Percentiles rank a stretch among this genome's conserved stretches.
Evolutionary conservation across 2,113 vertebrate species (phyloP).

Genomic region (Pogonocichla stellata): DNA sequence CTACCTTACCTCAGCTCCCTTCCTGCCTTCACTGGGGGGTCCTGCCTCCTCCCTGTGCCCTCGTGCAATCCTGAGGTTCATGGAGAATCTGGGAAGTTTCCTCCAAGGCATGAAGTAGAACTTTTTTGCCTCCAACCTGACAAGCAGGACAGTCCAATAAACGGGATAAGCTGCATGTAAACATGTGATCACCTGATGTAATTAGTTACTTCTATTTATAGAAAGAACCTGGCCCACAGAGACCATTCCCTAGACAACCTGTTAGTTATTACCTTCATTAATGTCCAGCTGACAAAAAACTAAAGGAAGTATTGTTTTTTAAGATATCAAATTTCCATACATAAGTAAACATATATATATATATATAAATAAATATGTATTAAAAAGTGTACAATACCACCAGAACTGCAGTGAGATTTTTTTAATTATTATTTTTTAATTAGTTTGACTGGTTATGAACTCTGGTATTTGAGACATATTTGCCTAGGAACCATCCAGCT

Average conservation of each 20-base stretch:
- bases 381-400: background rate
- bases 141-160: background rate
- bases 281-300: background rate
- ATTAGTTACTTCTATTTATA: conserved; percentile 31
- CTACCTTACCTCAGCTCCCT: background rate
- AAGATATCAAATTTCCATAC: background rate
- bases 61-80: background rate
- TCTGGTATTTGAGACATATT: background rate
- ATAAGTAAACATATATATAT: no score
- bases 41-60: background rate
- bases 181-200: conserved; percentile 37
- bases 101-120: background rate
- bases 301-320: background rate
- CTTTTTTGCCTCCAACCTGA: background rate
- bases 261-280: background rate
- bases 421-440: background rate
- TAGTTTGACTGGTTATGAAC: background rate
- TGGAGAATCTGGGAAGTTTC: background rate
- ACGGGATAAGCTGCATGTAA: conserved; percentile 15
- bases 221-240: background rate
- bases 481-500: background rate
- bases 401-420: fast-evolving
- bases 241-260: conserved; percentile 2
- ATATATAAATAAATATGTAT: background rate
- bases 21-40: background rate